These are phyloP conservation scores for Elachura formosa DNA, from an alignment of 2,113 vertebrate species.

Conservation along the genomic window DNA sequence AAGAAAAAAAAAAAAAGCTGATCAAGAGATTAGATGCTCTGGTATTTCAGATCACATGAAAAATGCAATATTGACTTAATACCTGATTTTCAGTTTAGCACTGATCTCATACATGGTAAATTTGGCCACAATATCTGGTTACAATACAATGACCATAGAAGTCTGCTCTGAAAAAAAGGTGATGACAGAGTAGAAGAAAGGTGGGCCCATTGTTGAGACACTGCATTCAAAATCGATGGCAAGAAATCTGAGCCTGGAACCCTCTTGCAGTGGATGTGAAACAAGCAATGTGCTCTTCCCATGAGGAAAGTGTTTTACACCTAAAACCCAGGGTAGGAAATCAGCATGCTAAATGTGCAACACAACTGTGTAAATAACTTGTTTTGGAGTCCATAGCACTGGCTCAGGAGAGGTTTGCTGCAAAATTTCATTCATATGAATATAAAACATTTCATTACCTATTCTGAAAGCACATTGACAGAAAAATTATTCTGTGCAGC, in stretches of 20 bases:
- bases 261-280: background rate
- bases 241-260: background rate
- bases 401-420: background rate
- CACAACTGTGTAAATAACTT: background rate
- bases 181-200: background rate
- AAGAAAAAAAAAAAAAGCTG: background rate
- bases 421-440: background rate
- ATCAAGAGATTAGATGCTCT: conserved; percentile 35
- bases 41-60: background rate
- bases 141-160: background rate
- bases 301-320: background rate
- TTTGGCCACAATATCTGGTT: background rate
- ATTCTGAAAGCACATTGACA: background rate
- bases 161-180: background rate
- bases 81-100: background rate
- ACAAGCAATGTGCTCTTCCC: background rate
- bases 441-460: background rate
- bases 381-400: background rate
- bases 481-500: background rate
- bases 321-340: background rate
- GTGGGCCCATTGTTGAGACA: background rate
- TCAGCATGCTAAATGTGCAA: background rate
- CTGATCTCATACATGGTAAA: background rate
- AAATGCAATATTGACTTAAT: background rate
- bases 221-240: accelerated